Percentiles rank a stretch among this genome's conserved stretches.
phyloP scores from a whole-genome alignment of 2,797 vertebrate species.

The Etheostoma perlongum region DNA sequence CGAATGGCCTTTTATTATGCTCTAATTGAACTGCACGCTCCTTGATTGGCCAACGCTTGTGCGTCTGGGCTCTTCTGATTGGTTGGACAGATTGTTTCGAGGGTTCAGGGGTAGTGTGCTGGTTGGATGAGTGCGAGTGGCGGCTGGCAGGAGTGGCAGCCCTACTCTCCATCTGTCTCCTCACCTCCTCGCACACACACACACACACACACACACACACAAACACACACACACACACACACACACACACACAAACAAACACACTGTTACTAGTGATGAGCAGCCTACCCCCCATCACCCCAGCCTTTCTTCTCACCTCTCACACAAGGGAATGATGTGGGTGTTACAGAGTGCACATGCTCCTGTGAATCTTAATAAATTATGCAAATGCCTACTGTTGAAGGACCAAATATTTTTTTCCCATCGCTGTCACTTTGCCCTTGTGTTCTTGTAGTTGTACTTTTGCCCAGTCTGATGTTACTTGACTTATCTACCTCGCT shows the following conservation, averaged over 20 bases:
- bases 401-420: conserved; percentile 79
- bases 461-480: conserved; percentile 50
- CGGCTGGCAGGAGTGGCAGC: conserved; percentile 89
- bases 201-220: conserved; percentile 23
- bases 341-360: conserved; percentile 58
- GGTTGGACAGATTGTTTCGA: conserved; percentile 78
- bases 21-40: conserved; percentile 94
- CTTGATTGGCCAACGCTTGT: conserved; percentile 89
- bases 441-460: conserved; percentile 39
- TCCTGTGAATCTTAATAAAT: conserved; percentile 91
- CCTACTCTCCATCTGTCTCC: conserved; percentile 96
- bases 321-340: conserved; percentile 64
- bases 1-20: conserved; percentile 98
- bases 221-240: conserved; percentile 12
- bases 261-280: conserved; percentile 45
- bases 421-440: conserved; percentile 35
- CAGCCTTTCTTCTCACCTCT: conserved; percentile 84
- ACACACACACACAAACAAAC: conserved; percentile 35
- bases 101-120: conserved; percentile 80
- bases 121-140: conserved; percentile 68
- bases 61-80: conserved; percentile 80
- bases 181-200: conserved; percentile 65
- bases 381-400: conserved; percentile 88
- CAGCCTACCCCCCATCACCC: conserved; percentile 79
- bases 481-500: conserved; percentile 1